Percentiles rank a stretch among this genome's conserved stretches.
Evolutionary conservation across 23 tunicate species (phyloP).

Genomic region (Botrylloides violaceus): DNA sequence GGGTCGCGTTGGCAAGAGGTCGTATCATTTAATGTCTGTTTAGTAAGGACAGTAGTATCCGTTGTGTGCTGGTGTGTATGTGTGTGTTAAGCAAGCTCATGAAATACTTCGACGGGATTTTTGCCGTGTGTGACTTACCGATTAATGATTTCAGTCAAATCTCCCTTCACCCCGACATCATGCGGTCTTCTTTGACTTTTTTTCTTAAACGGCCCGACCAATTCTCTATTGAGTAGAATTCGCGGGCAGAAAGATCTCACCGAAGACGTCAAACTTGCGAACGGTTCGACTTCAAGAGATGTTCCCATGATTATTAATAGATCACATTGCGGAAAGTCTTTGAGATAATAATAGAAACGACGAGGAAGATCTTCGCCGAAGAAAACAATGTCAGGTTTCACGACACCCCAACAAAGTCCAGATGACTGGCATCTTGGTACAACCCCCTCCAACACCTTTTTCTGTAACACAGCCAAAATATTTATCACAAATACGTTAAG

Average conservation of each 20-base stretch:
- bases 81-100: background rate
- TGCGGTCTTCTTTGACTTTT: conserved; percentile 21
- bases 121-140: conserved; percentile 8
- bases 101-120: background rate
- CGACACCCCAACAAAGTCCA: conserved; percentile 55
- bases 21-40: too few species aligned
- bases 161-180: conserved; percentile 66
- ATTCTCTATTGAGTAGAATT: conserved; percentile 54
- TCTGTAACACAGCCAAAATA: conserved; percentile 12
- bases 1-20: too few species aligned
- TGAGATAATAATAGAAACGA: conserved; percentile 68
- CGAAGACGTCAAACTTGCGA: conserved; percentile 68
- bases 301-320: conserved; percentile 86
- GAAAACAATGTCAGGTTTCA: conserved; percentile 92
- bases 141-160: conserved; percentile 27
- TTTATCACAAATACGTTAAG: too few species aligned
- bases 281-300: conserved; percentile 86
- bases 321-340: conserved; percentile 79
- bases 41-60: too few species aligned
- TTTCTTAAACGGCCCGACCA: conserved; percentile 65
- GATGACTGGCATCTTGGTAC: conserved; percentile 58
- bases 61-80: too few species aligned
- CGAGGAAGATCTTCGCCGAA: conserved; percentile 90
- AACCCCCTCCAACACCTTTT: conserved; percentile 42
- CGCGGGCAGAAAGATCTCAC: conserved; percentile 45